Percentiles rank a stretch among this genome's conserved stretches.
phyloP scores from a whole-genome alignment of 1,140 invertebrate species.

The Caenorhabditis latens region DNA sequence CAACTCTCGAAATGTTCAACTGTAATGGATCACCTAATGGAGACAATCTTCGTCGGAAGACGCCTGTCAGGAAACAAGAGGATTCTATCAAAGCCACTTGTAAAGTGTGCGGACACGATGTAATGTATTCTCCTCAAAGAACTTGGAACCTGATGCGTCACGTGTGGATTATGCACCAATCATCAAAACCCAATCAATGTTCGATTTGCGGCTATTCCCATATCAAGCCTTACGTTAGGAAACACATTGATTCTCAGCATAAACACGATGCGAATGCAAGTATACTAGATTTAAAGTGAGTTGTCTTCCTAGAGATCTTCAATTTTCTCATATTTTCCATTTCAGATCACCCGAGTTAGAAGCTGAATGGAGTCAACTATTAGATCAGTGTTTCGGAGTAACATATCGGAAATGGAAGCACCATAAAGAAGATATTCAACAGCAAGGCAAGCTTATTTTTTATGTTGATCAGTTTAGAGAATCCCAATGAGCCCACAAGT shows the following conservation, averaged over 20 bases:
- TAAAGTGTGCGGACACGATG: slow-evolving; percentile 41
- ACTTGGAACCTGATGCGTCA: slow-evolving; percentile 53
- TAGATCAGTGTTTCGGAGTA: slow-evolving; percentile 43
- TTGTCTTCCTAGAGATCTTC: background rate
- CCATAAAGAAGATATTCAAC: slow-evolving; percentile 36
- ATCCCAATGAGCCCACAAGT: background rate
- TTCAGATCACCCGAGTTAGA: slow-evolving; percentile 35
- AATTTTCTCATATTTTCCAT: background rate
- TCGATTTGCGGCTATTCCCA: slow-evolving; percentile 45
- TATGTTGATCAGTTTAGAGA: background rate
- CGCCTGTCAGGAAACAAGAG: background rate
- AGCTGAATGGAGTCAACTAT: slow-evolving; percentile 52
- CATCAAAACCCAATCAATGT: slow-evolving; percentile 34
- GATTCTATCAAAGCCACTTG: slow-evolving; percentile 37
- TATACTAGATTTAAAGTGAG: slow-evolving; percentile 39
- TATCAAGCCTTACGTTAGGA: slow-evolving; percentile 47
- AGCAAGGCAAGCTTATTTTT: background rate
- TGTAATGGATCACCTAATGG: slow-evolving; percentile 10
- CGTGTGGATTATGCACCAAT: slow-evolving; percentile 54
- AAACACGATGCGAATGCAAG: slow-evolving; percentile 10
- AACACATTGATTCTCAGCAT: slow-evolving; percentile 47
- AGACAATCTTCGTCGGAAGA: slow-evolving; percentile 1
- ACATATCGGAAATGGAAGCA: slow-evolving; percentile 57
- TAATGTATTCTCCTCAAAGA: slow-evolving; percentile 48
- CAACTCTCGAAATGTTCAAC: slow-evolving; percentile 23